Evolutionary conservation across 2,888 invertebrate species (phyloP).

Genomic region (Polietes domitor): DNA sequence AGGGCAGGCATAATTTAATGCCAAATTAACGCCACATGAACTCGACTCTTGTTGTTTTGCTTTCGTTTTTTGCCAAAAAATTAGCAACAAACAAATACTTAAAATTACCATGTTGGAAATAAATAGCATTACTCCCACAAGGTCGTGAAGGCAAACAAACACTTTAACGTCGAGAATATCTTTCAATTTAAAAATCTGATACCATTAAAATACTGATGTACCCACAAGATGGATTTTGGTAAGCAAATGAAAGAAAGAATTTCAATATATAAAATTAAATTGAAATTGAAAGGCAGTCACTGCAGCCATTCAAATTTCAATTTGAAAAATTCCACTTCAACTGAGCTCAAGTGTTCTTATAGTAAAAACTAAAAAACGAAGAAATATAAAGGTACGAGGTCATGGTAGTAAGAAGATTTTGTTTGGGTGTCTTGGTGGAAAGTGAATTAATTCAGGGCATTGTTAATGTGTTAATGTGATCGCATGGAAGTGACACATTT

Average conservation of each 20-base stretch:
- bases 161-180: not conserved
- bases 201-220: not conserved
- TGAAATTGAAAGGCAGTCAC: not conserved
- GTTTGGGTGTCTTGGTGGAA: not conserved
- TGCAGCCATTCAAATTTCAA: conserved; percentile 9
- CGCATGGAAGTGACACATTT: no score
- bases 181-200: not conserved
- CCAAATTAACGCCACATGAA: no score
- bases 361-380: not conserved
- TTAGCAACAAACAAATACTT: not conserved
- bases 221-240: no score
- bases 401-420: not conserved
- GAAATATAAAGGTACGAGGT: not conserved
- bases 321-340: not conserved
- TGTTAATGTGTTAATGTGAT: no score
- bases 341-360: not conserved
- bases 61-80: no score
- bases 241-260: not conserved
- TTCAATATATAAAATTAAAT: not conserved
- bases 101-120: not conserved
- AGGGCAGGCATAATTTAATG: no score
- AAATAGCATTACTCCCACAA: not conserved
- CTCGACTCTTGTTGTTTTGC: no score
- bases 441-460: not conserved
- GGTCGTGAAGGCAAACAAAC: not conserved